Evolutionary conservation across 2,888 invertebrate genomes (phyloP), one percentile per base, ranked within the genome.

Genomic region (Heteromyza rotundicornis): DNA sequence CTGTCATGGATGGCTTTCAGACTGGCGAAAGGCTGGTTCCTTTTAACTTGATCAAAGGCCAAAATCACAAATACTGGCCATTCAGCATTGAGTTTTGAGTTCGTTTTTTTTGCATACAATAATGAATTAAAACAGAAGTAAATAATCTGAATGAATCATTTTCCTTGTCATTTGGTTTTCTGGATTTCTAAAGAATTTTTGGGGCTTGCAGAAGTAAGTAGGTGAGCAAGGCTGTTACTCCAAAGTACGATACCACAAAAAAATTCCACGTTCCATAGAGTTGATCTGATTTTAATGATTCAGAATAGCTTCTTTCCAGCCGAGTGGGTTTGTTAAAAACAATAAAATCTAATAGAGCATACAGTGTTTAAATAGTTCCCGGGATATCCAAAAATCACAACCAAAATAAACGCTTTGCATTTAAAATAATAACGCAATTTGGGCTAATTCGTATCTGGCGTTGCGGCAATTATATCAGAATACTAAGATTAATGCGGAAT

Each of bases 1-100:
- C 72, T 0, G 72, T 81, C 14, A 82, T 88, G 44, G 86, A 85
- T 69, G 78, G 79, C 16, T 87, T 85, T 62, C 85, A 88, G 59
- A 84, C 78, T 17, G 80, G 78, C 10, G 73, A 78, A 35, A 76
- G 83, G 32, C 66, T 78, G 49, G 77, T 79, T 53, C 76, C 68
- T 2, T 74, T 80, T n/a, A 73, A 72, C 61, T 66, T 81, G 7
- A 73, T 77, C 24, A 76, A 77, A 62, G 75, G 63, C 1, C 74
- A 71, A 23, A 79, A 81, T 64, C 82, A 82, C 68, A 80, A 82
- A 70, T 82, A 83, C 68, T 83, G 67, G 66, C 82, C 83, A 19
- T 83, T 83, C 63, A 61, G 64, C 59, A 80, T 80, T 71, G 82
- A 81, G 50, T 82, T 47, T 20, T 47, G 19, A 47, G 20, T 14